Evolutionary conservation across 2,113 vertebrate species (phyloP).

Genomic region (Ochotona curzoniae): DNA sequence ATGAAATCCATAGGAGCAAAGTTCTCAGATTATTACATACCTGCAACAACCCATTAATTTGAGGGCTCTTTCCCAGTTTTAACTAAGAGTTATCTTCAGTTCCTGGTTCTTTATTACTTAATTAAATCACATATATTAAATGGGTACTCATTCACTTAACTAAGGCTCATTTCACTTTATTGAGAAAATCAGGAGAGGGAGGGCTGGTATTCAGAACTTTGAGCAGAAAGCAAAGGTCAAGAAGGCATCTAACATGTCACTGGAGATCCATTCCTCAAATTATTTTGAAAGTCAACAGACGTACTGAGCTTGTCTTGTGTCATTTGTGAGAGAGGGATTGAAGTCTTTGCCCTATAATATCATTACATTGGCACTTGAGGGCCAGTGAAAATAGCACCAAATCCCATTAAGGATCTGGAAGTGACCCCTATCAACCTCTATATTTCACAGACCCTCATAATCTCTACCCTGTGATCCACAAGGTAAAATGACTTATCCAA

Average conservation of each 20-base stretch:
- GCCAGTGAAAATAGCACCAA: conserved; percentile 11
- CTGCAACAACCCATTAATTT: conserved; percentile 68
- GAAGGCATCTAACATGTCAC: not conserved
- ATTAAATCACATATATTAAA: conserved; percentile 68
- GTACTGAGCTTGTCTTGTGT: not conserved
- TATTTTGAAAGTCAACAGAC: conserved; percentile 27
- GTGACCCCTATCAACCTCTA: not conserved
- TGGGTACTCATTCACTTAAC: conserved; percentile 48
- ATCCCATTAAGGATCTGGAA: not conserved
- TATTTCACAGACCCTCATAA: not conserved
- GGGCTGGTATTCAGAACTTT: not conserved
- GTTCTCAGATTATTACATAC: conserved; percentile 77
- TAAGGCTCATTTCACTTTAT: conserved; percentile 64
- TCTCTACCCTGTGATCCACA: not conserved
- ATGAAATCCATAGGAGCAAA: conserved; percentile 80
- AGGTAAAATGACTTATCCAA: conserved; percentile 19
- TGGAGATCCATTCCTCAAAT: not conserved
- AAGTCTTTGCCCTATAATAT: not conserved
- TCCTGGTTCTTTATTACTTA: conserved; percentile 64
- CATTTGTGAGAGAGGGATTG: not conserved
- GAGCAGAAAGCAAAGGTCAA: conserved; percentile 53
- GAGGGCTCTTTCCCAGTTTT: conserved; percentile 55
- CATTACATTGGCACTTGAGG: not conserved
- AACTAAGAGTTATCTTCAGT: conserved; percentile 59
- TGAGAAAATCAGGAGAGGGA: not conserved